Evolutionary conservation across 1,140 invertebrate genomes (phyloP).

Genomic region (Drosophila rufa): DNA sequence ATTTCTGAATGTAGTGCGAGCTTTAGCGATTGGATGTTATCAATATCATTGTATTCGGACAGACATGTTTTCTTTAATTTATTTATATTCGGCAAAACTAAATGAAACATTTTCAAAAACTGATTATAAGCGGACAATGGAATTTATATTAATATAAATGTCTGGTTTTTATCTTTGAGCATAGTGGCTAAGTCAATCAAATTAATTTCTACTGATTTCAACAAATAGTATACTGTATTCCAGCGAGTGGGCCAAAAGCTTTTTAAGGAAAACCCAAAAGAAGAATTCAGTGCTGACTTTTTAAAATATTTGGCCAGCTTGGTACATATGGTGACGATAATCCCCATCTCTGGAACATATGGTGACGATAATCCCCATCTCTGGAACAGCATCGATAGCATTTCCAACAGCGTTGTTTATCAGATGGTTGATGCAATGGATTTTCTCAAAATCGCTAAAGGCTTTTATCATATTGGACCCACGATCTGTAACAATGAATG

Average conservation of each 20-base stretch:
- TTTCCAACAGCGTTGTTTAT: background rate
- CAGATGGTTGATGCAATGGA: background rate
- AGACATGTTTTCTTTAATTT: background rate
- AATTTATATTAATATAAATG: slow-evolving; percentile 17
- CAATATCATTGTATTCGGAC: background rate
- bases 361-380: background rate
- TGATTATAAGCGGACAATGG: slow-evolving; percentile 10
- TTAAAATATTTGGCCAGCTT: background rate
- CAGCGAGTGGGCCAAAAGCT: slow-evolving; percentile 29
- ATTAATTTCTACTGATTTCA: slow-evolving; percentile 25
- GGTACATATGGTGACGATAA: background rate
- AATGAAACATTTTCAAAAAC: slow-evolving; percentile 27
- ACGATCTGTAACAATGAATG: too few relatives aligned
- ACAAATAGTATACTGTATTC: slow-evolving; percentile 34
- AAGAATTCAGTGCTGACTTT: background rate
- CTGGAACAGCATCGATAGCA: background rate
- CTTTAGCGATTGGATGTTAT: background rate
- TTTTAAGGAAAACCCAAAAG: slow-evolving; percentile 18
- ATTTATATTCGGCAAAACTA: slow-evolving; percentile 1
- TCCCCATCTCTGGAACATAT: background rate
- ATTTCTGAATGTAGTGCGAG: slow-evolving; percentile 2
- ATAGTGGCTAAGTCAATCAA: slow-evolving; percentile 11
- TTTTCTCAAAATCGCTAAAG: background rate
- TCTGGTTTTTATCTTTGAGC: slow-evolving; percentile 6
- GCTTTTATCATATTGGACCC: slow-evolving; percentile 24